phyloP scores from a whole-genome alignment of 2,888 invertebrate genomes.

The Hemaris fuciformis region DNA sequence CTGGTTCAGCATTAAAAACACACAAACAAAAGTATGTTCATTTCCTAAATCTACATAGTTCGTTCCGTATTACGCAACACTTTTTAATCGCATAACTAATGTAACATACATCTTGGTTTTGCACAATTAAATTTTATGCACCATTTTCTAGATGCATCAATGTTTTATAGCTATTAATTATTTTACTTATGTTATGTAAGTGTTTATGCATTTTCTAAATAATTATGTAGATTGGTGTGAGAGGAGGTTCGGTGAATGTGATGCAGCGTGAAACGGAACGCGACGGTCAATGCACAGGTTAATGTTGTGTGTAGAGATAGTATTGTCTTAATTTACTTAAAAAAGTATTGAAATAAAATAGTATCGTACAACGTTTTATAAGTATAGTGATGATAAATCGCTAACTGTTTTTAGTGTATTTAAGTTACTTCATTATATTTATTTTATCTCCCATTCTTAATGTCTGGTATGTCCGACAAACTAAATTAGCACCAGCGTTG shows the following conservation, averaged over 20 bases:
- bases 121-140: slow-evolving; percentile 23
- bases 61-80: slow-evolving; percentile 1
- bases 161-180: slow-evolving; percentile 15
- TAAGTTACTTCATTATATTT: too few relatives aligned
- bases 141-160: slow-evolving; percentile 11
- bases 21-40: neutral
- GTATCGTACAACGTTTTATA: too few relatives aligned
- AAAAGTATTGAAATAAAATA: too few relatives aligned
- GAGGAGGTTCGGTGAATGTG: neutral
- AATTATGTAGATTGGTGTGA: slow-evolving; percentile 8
- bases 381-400: too few relatives aligned
- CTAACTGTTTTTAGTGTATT: too few relatives aligned
- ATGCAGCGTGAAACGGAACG: slow-evolving; percentile 1
- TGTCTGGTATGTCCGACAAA: too few relatives aligned
- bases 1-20: neutral
- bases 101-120: slow-evolving; percentile 14
- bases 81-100: neutral
- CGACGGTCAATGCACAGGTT: neutral
- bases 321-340: neutral
- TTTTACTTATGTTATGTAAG: slow-evolving; percentile 11
- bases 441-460: too few relatives aligned
- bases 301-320: neutral
- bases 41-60: neutral
- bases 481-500: too few relatives aligned
- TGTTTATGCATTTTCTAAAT: slow-evolving; percentile 1